phyloP scores from a whole-genome alignment of 1,140 invertebrate species.

The Drosophila pandora region DNA sequence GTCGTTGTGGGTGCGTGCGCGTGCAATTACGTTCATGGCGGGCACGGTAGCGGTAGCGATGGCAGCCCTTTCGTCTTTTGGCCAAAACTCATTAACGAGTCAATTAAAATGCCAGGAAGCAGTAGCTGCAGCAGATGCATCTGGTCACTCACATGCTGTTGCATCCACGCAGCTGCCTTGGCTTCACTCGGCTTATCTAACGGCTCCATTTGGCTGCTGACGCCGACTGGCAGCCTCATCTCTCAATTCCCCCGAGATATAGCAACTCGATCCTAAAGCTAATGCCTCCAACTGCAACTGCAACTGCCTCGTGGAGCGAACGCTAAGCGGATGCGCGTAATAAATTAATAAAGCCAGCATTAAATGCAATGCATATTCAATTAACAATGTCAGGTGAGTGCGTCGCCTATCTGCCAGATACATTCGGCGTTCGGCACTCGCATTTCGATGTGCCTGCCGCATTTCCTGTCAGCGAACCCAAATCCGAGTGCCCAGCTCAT shows the following conservation, averaged over 20 bases:
- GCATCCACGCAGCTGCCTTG: constrained; percentile 10
- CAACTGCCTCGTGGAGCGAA: constrained; percentile 14
- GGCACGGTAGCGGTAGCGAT: constrained; percentile 29
- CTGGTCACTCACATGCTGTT: constrained; percentile 8
- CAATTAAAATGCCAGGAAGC: constrained; percentile 79
- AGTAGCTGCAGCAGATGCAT: constrained; percentile 35
- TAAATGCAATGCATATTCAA: constrained; percentile 81
- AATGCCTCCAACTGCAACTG: constrained; percentile 6
- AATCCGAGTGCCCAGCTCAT: constrained; percentile 28
- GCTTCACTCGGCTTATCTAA: constrained; percentile 60
- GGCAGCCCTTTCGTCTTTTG: constrained; percentile 23
- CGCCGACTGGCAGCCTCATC: constrained; percentile 22
- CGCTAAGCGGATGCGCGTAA: constrained; percentile 82
- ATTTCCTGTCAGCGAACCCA: constrained; percentile 64
- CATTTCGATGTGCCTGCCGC: constrained; percentile 61
- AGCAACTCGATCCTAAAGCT: constrained; percentile 14
- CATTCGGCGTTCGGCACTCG: constrained; percentile 56
- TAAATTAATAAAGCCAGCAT: constrained; percentile 82
- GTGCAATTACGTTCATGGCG: constrained; percentile 64
- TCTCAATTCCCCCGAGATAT: constrained; percentile 32
- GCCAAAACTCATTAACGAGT: constrained; percentile 68
- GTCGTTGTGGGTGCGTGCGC: constrained; percentile 70
- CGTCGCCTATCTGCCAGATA: constrained; percentile 50
- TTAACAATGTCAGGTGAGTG: constrained; percentile 71
- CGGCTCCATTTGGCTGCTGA: constrained; percentile 65